Evolutionary conservation across 1,140 invertebrate genomes (phyloP).

Genomic region (Caenorhabditis tropicalis): DNA sequence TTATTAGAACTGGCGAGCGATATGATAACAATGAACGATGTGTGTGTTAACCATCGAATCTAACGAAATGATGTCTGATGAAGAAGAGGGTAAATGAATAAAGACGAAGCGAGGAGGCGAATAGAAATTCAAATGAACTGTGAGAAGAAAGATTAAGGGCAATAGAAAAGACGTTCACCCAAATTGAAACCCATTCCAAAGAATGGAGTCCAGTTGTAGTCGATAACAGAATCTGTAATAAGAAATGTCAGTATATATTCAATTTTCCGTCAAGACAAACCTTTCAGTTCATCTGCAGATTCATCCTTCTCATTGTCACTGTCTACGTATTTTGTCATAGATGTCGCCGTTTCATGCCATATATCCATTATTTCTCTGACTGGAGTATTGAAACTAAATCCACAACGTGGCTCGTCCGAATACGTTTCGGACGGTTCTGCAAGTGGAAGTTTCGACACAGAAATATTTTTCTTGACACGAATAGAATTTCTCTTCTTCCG

Average conservation of each 20-base stretch:
- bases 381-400: background rate
- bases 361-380: slow-evolving; percentile 30
- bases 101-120: background rate
- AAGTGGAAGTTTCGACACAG: slow-evolving; percentile 4
- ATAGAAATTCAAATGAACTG: background rate
- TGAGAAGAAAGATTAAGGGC: background rate
- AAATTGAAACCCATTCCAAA: slow-evolving; percentile 13
- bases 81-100: too few species aligned
- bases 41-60: too few species aligned
- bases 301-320: background rate
- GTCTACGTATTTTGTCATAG: background rate
- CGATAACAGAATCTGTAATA: background rate
- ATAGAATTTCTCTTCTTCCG: background rate
- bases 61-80: background rate
- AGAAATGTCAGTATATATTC: background rate
- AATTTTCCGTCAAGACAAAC: too few species aligned
- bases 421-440: background rate
- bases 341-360: background rate
- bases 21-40: too few species aligned
- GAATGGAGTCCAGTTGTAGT: background rate
- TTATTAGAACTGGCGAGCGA: background rate
- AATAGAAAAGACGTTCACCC: slow-evolving; percentile 4
- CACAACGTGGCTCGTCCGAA: background rate
- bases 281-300: too few species aligned
- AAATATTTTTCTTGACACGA: background rate